A percentile compares a stretch with the other conserved stretches of the same genome.
Evolutionary conservation across 1,140 invertebrate genomes (phyloP).

Genomic region (Grapholita molesta): DNA sequence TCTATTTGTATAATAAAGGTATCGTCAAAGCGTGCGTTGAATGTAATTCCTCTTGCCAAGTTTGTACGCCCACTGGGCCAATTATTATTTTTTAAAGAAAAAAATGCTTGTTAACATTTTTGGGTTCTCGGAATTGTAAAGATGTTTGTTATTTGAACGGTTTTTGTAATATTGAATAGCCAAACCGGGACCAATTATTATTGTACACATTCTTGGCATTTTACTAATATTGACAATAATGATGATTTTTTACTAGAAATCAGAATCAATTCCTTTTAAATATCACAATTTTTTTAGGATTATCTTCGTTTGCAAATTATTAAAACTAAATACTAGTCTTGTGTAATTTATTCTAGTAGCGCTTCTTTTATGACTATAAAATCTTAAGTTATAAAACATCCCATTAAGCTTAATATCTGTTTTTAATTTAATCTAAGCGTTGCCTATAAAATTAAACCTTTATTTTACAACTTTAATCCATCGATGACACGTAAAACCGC

Average conservation of each 20-base stretch:
- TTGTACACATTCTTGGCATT: not conserved
- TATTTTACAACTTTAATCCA: not conserved
- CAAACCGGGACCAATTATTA: not conserved
- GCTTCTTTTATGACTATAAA: not conserved
- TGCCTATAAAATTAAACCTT: not conserved
- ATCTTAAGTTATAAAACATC: not conserved
- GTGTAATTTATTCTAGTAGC: not conserved
- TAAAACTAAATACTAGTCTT: not conserved
- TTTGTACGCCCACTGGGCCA: conserved; percentile 25
- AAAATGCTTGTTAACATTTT: conserved; percentile 32
- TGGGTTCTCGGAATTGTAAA: not conserved
- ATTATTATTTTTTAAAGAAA: conserved; percentile 32
- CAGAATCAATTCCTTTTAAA: too few relatives aligned
- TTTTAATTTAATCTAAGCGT: not conserved
- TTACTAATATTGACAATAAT: not conserved
- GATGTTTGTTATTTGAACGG: not conserved
- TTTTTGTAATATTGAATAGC: not conserved
- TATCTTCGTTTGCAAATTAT: not conserved
- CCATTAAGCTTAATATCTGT: not conserved
- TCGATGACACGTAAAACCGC: not conserved
- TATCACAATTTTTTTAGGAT: not conserved
- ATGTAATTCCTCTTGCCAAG: conserved; percentile 22
- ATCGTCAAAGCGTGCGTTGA: conserved; percentile 26
- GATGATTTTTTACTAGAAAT: too few relatives aligned
- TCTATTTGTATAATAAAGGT: conserved; percentile 16